Evolutionary conservation across 1,140 invertebrate genomes (phyloP).

Genomic region (Macrostomum lignano): DNA sequence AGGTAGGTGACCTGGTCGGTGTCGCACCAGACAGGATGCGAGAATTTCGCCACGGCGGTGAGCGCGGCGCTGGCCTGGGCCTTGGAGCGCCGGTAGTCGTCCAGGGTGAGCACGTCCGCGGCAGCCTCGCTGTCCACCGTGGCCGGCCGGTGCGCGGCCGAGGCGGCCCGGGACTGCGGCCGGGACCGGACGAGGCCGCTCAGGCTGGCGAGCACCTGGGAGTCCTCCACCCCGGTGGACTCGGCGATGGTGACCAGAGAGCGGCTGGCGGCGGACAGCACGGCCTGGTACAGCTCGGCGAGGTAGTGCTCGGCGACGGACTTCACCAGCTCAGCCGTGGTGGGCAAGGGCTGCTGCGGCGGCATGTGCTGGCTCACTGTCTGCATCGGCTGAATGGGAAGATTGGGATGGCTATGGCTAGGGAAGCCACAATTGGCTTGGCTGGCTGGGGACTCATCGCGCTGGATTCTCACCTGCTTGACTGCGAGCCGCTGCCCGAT

Average conservation of each 20-base stretch:
- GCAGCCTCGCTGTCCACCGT: constrained; percentile 15
- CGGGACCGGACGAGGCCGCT: no score
- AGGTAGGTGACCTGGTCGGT: constrained; percentile 13
- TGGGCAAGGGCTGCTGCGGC: constrained; percentile 15
- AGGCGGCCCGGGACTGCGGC: no score
- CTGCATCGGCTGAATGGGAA: no score
- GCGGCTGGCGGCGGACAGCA: constrained; percentile 13
- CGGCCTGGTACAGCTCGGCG: constrained; percentile 16
- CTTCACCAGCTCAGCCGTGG: constrained; percentile 13
- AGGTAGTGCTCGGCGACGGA: constrained; percentile 15
- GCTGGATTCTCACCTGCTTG: no score
- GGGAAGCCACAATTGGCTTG: no score
- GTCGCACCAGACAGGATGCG: constrained; percentile 12
- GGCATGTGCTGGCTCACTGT: neutral
- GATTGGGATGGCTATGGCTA: neutral
- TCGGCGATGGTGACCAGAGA: constrained; percentile 18
- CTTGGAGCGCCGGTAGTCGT: constrained; percentile 9
- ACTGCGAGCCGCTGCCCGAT: no score
- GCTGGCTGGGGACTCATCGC: no score
- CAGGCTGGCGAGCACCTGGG: no score
- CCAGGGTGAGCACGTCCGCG: constrained; percentile 12
- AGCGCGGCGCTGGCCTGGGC: constrained; percentile 8
- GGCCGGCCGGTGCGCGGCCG: no score
- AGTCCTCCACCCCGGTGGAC: constrained; percentile 19
- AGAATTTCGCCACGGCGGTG: constrained; percentile 6